phyloP scores from a whole-genome alignment of 1,140 invertebrate genomes.

The Hormaphis cornu region DNA sequence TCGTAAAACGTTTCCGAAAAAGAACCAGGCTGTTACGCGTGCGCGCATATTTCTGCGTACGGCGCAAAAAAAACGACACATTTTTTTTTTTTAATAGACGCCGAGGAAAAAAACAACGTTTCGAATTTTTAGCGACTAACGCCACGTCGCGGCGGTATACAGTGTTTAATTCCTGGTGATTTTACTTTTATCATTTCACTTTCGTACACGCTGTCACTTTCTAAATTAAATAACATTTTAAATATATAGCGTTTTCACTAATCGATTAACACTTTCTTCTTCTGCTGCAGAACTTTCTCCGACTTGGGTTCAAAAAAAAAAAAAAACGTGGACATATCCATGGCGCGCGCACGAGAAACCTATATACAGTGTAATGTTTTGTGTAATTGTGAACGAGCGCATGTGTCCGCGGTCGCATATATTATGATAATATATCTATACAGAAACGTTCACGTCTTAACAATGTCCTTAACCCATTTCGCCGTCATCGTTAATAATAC shows the following conservation, averaged over 20 bases:
- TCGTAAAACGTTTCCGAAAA: no score
- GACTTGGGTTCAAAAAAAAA: constrained; percentile 9
- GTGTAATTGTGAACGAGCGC: background rate
- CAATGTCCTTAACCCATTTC: constrained; percentile 16
- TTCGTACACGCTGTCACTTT: constrained; percentile 28
- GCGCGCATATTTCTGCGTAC: background rate
- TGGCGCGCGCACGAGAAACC: no score
- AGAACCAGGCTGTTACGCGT: no score
- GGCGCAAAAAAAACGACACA: constrained; percentile 2
- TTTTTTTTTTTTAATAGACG: no score
- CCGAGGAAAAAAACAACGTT: constrained; percentile 17
- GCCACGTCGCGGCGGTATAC: no score
- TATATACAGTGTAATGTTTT: background rate
- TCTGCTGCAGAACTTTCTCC: constrained; percentile 31
- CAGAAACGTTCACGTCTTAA: background rate
- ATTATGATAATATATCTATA: background rate
- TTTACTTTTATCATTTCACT: constrained; percentile 33
- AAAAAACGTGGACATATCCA: no score
- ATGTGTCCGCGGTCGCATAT: background rate
- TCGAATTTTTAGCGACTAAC: constrained; percentile 22
- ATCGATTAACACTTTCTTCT: constrained; percentile 32
- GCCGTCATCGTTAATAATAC: background rate
- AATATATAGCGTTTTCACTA: constrained; percentile 29
- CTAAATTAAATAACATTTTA: constrained; percentile 32
- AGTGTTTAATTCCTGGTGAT: constrained; percentile 9